Evolutionary conservation across 1,140 invertebrate species (phyloP), one percentile per base, ranked within the genome.

Genomic region (Cotesia chilonis): DNA sequence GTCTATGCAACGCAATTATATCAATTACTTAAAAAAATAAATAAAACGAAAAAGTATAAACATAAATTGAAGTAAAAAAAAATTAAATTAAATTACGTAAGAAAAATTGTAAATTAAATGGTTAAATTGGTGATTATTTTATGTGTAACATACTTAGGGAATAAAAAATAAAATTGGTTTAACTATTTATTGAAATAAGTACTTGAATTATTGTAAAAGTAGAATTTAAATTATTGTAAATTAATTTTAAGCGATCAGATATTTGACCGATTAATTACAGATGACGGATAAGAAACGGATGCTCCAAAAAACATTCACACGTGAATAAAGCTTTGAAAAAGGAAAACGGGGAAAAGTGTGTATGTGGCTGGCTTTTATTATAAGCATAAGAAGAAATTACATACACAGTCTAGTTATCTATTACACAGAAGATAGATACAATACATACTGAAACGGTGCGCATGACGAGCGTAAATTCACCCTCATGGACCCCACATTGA

Each of bases 131-230:
- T 67, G 47, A 51, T 52, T 59, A 14, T 47, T 38, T 63, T 68
- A 80, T 77, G 63, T 84, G 77, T 83, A 81, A 80, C 71, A 81
- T 83, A 83, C 75, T 66, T 81, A 79, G 82, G 75, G 73, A 75
- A 78, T 83, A 84, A 83, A 83, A 28, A 82, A 81, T 75, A 73
- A 80, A 73, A 79, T 82, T 78, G 52, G 55, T 81, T 83, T 77
- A 76, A 82, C 82, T 83, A 86, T 85, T 84, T 81, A 84, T 85
- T 81, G 71, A 75, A 79, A 74, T 52, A 17, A 72, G 47, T 67
- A 54, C 4, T 17, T 4, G 35, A 36, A 28, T 47, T 47, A 47
- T 47, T 47, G 28, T 28, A 28, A 3, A 2, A 28, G 17, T 28
- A 28, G 28, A 28, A 28, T 28, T 17, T 17, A 17, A 17, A 17